A percentile compares a stretch with the other conserved stretches of the same genome.
Conservation (phyloP, 2,797 vertebrate species). For the Enteromius treurensis region DNA sequence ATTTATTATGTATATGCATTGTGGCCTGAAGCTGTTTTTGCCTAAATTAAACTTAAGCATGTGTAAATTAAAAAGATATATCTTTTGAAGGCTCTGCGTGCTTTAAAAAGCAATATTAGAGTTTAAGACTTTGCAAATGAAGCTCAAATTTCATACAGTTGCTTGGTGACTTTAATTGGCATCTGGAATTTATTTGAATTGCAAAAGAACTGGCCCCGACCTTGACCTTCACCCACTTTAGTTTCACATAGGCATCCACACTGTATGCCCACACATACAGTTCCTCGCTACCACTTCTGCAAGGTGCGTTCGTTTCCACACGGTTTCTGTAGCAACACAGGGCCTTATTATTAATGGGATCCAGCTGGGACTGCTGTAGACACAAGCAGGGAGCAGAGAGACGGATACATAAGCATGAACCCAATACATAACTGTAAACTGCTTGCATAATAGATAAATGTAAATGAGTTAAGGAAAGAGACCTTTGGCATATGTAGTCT, state of each 20-base stretch:
- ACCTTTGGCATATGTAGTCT: conserved; percentile 52
- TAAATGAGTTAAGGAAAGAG: conserved; percentile 60
- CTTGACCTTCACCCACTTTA: conserved; percentile 34
- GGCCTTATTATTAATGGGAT: conserved; percentile 62
- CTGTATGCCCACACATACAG: conserved; percentile 24
- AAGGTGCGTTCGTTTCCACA: conserved; percentile 57
- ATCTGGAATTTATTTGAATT: conserved; percentile 22
- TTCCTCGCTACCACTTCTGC: conserved; percentile 37
- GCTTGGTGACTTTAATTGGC: conserved; percentile 33
- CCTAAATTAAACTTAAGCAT: neutral
- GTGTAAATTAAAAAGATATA: neutral
- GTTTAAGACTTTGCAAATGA: neutral
- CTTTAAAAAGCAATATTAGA: conserved; percentile 7
- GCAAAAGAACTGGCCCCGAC: conserved; percentile 7
- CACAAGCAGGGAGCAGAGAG: conserved; percentile 50
- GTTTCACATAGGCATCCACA: conserved; percentile 28
- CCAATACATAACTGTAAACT: conserved; percentile 67
- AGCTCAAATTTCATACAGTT: neutral
- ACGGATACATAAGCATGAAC: conserved; percentile 61
- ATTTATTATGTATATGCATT: conserved; percentile 30
- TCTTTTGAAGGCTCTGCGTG: neutral
- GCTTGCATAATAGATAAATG: conserved; percentile 62
- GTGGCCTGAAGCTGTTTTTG: conserved; percentile 1
- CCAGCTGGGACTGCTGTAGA: conserved; percentile 63
- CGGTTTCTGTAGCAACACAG: conserved; percentile 39